phyloP scores from a whole-genome alignment of 2,797 vertebrate species.

The Artibeus lituratus region DNA sequence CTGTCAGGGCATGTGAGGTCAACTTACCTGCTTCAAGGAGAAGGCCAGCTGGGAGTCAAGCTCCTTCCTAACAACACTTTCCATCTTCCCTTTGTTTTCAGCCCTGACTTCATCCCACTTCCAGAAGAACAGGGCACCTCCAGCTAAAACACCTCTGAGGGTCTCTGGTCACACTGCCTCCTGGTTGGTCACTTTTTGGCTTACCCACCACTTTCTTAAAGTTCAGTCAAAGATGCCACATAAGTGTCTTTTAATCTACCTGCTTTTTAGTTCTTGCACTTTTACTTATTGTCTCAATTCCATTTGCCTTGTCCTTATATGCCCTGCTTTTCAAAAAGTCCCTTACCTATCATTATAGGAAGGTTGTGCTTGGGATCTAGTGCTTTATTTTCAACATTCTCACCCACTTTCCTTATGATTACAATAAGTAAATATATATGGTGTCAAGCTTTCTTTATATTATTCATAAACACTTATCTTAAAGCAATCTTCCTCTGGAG shows the following conservation, averaged over 20 bases:
- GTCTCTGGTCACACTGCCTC: not conserved
- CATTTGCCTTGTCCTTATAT: not conserved
- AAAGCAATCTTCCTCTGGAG: not conserved
- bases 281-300: not conserved
- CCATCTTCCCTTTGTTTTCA: not conserved
- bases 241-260: not conserved
- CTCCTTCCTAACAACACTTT: not conserved
- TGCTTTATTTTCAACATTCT: not conserved
- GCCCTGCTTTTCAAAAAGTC: not conserved
- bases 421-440: not conserved
- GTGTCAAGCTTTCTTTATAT: not conserved
- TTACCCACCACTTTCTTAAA: not conserved
- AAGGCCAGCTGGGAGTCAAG: not conserved
- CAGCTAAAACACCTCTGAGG: not conserved
- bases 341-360: not conserved
- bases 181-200: not conserved
- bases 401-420: no score
- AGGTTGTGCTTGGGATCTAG: not conserved
- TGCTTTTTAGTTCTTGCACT: not conserved
- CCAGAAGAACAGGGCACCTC: not conserved
- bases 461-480: not conserved
- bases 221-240: not conserved
- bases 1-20: not conserved
- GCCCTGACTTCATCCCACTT: no score
- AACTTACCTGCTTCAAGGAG: not conserved